Base-by-base conservation (phyloP, 2,888 invertebrate genomes). In the Gymnocheta viridis region DNA sequence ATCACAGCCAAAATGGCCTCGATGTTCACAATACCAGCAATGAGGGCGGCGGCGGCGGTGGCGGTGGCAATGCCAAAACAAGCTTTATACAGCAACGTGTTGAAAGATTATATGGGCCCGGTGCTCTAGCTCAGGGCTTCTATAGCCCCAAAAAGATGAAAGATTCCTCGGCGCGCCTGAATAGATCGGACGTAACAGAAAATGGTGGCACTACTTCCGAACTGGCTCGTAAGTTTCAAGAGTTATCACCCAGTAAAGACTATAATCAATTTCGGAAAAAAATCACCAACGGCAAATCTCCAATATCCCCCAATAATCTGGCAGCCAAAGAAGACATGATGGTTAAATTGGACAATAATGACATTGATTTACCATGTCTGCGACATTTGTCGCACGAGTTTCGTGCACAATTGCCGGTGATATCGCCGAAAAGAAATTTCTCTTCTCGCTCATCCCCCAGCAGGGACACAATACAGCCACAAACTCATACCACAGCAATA, bases 81-180 rank as follows among this genome's bases (percentile, higher is more conserved):
- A 95, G 97, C 62, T 96, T 97, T 88, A 97, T 98, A 54, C 96
- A 97, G 89, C 97, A 97, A 89, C 94, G 97, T 56, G 97, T 98
- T 0, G 98, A 98, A 89, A 93, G 97, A 69, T 92, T 98, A 2
- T 98, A 97, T 89, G 98, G 98, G 0, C 96, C 97, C 0, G 96
- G 96, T 4, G 97, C 97, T 1, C 91, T 97, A 38, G 97, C 96
- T 1, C 96, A 96, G 90, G 96, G 96, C 0, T 97, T 97, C 90
- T 96, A 96, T 90, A 95, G 95, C 86, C 94, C 94, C 87, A 92
- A 91, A 70, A 91, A 91, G 80, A 83, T 82, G 64, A 83, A 82
- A 58, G 76, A 82, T 24, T 78, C 73, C 4, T 70, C 83, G 6
- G 54, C 81, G 6, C 85, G 79, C 51, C 41, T 80, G 4, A 29